Conservation (phyloP, 2,888 invertebrate species). For the Dicycla oo region DNA sequence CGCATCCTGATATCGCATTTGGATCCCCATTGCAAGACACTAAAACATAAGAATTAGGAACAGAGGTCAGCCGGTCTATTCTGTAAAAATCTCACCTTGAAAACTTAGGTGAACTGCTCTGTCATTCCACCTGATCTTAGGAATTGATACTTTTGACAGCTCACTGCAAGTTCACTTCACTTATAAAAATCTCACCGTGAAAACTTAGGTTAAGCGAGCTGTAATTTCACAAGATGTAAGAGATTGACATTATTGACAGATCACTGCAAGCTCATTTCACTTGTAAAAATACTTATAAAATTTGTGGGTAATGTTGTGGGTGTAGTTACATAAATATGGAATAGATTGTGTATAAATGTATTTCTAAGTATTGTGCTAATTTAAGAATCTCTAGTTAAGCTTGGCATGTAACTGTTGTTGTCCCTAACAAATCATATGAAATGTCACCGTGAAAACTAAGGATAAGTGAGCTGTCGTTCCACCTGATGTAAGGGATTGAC, state of each 20-base stretch:
- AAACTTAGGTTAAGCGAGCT: background rate
- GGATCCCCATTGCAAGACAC: slow-evolving; percentile 63
- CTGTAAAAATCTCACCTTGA: background rate
- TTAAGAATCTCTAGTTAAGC: no score
- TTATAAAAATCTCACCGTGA: background rate
- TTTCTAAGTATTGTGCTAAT: no score
- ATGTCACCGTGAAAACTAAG: background rate
- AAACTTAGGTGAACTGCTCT: background rate
- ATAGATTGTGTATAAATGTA: no score
- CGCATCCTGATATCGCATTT: slow-evolving; percentile 53
- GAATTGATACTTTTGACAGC: no score
- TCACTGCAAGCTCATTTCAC: background rate
- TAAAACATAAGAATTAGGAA: slow-evolving; percentile 22
- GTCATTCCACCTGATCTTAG: no score
- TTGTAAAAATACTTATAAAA: no score
- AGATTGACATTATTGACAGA: background rate
- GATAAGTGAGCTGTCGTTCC: background rate
- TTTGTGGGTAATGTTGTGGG: no score
- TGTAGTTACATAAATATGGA: no score
- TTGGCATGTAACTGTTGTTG: no score
- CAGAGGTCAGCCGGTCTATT: background rate
- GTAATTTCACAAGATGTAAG: no score
- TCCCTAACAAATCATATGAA: no score
- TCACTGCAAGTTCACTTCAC: no score
- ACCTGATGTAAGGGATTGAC: background rate